Conservation (phyloP, 2,797 vertebrate species). For the Distichodus sexfasciatus region DNA sequence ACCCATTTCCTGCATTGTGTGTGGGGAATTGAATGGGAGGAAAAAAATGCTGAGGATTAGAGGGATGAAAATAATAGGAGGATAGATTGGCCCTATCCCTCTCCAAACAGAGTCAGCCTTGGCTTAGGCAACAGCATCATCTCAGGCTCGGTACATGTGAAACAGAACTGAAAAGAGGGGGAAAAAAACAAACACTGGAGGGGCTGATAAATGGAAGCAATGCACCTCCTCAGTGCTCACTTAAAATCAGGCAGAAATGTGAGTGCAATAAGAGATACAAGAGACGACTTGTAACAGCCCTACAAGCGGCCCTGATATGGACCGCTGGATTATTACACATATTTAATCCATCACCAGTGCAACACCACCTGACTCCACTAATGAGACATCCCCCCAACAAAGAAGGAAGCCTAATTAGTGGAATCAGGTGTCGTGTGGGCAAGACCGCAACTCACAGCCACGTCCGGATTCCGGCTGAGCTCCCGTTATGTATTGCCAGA, state of each 20-base stretch:
- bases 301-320: no score
- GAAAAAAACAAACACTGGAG: neutral
- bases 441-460: slow-evolving; percentile 3
- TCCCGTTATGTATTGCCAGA: slow-evolving; percentile 18
- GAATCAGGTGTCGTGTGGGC: neutral
- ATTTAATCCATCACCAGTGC: neutral
- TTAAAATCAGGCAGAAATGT: neutral
- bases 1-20: slow-evolving; percentile 21
- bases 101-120: neutral
- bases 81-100: neutral
- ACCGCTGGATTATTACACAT: neutral
- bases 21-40: neutral
- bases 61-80: neutral
- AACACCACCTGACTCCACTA: slow-evolving; percentile 5
- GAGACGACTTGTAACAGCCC: no score
- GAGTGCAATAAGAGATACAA: neutral
- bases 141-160: neutral
- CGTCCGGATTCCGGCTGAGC: neutral
- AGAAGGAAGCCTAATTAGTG: neutral
- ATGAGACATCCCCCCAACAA: slow-evolving; percentile 1
- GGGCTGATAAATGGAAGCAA: neutral
- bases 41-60: slow-evolving; percentile 2
- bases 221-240: neutral
- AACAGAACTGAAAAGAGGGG: neutral
- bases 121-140: neutral